phyloP scores from a whole-genome alignment of 2,113 vertebrate genomes.

The Entelurus aequoreus region DNA sequence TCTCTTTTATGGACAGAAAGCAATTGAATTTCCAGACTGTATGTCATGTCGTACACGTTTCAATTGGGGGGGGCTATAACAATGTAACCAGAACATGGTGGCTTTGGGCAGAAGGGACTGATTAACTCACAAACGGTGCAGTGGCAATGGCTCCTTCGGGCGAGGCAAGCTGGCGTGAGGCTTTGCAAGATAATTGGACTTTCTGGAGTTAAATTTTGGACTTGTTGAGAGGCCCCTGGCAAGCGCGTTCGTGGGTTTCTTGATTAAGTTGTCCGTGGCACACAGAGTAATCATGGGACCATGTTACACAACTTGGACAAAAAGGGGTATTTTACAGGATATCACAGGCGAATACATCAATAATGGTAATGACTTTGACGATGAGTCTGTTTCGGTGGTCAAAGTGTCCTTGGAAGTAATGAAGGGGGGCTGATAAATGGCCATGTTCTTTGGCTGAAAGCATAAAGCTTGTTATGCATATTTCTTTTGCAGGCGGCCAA shows the following conservation, averaged over 20 bases:
- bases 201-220: neutral
- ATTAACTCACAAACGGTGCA: neutral
- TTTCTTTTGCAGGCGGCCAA: constrained; percentile 5
- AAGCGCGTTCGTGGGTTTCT: neutral
- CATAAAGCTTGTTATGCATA: constrained; percentile 51
- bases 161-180: neutral
- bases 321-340: neutral
- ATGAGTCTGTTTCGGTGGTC: constrained; percentile 49
- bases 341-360: constrained; percentile 53
- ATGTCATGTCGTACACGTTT: neutral
- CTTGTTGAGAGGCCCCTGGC: neutral
- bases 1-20: neutral
- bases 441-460: constrained; percentile 31
- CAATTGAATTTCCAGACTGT: neutral
- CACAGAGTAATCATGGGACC: neutral
- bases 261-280: neutral
- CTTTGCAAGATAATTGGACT: neutral
- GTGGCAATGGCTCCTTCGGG: neutral
- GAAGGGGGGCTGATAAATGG: constrained; percentile 54
- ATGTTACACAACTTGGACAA: neutral
- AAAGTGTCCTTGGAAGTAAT: constrained; percentile 66
- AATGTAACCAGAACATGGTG: neutral
- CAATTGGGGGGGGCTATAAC: neutral
- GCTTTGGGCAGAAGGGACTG: neutral
- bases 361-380: constrained; percentile 66